phyloP scores from a whole-genome alignment of 2,888 invertebrate genomes.

The Dioctria linearis region DNA sequence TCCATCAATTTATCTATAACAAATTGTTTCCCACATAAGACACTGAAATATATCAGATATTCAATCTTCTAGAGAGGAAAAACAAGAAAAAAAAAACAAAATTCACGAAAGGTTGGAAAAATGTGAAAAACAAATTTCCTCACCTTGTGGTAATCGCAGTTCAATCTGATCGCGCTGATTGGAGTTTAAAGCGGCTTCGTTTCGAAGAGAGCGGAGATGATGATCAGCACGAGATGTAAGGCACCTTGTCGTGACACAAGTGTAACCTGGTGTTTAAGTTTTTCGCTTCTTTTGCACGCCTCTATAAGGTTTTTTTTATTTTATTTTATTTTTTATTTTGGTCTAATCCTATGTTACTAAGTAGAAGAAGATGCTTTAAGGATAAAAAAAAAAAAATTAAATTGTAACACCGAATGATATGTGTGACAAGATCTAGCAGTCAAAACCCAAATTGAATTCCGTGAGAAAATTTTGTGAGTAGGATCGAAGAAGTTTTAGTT shows the following conservation, averaged over 20 bases:
- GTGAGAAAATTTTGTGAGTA: slow-evolving; percentile 1
- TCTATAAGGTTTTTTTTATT: neutral
- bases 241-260: slow-evolving; percentile 52
- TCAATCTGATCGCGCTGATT: slow-evolving; percentile 51
- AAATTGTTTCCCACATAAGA: slow-evolving; percentile 50
- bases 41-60: neutral
- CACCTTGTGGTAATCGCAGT: slow-evolving; percentile 50
- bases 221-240: slow-evolving; percentile 48
- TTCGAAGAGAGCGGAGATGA: slow-evolving; percentile 16
- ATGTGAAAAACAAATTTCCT: slow-evolving; percentile 53
- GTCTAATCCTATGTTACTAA: neutral
- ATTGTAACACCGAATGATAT: slow-evolving; percentile 18
- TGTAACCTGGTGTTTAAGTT: slow-evolving; percentile 27
- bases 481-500: too few species aligned
- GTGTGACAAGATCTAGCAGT: slow-evolving; percentile 38
- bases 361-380: slow-evolving; percentile 1
- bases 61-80: neutral
- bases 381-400: neutral
- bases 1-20: neutral
- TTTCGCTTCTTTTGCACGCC: slow-evolving; percentile 40
- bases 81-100: slow-evolving; percentile 33
- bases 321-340: too few species aligned
- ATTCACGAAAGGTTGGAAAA: slow-evolving; percentile 45
- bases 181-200: slow-evolving; percentile 24
- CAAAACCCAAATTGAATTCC: slow-evolving; percentile 24